Percentiles rank a stretch among this genome's conserved stretches.
Evolutionary conservation across 2,888 invertebrate species (phyloP).

Genomic region (Hirtodrosophila alboralis): DNA sequence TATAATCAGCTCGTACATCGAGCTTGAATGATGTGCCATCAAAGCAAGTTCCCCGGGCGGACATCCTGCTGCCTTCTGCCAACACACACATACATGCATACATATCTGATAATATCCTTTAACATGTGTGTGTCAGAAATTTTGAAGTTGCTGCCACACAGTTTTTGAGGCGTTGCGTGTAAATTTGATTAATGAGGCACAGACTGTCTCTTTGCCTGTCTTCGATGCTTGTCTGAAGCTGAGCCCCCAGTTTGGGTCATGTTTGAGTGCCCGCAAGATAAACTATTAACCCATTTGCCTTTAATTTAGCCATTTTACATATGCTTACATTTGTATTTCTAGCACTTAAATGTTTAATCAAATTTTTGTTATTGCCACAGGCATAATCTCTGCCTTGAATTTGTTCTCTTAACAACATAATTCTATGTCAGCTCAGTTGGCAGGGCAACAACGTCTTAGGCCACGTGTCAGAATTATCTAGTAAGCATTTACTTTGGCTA

Average conservation of each 20-base stretch:
- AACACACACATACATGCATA: not conserved
- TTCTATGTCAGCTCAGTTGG: conserved; percentile 2
- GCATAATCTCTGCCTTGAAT: not conserved
- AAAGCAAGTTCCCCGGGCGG: conserved; percentile 16
- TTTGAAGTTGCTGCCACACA: conserved; percentile 57
- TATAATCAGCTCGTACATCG: conserved; percentile 62
- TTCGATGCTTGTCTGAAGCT: conserved; percentile 10
- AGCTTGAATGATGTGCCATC: conserved; percentile 64
- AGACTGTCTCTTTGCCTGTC: conserved; percentile 16
- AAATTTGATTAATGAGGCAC: conserved; percentile 74
- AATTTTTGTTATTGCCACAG: conserved; percentile 16
- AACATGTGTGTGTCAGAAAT: conserved; percentile 41
- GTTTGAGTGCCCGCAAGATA: conserved; percentile 7
- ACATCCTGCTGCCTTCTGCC: not conserved
- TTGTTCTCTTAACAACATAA: not conserved
- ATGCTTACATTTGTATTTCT: conserved; percentile 44
- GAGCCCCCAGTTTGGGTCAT: conserved; percentile 4
- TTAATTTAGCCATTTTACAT: conserved; percentile 37
- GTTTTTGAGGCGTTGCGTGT: conserved; percentile 62
- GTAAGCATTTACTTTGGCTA: conserved; percentile 2
- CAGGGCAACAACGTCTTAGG: conserved; percentile 18
- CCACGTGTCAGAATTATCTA: conserved; percentile 23
- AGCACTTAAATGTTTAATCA: conserved; percentile 36
- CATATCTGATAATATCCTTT: conserved; percentile 31
- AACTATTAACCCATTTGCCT: conserved; percentile 48